These are phyloP conservation scores for Heliconius charithonia DNA, from an alignment of 2,888 invertebrate genomes.

Conservation along the genomic window DNA sequence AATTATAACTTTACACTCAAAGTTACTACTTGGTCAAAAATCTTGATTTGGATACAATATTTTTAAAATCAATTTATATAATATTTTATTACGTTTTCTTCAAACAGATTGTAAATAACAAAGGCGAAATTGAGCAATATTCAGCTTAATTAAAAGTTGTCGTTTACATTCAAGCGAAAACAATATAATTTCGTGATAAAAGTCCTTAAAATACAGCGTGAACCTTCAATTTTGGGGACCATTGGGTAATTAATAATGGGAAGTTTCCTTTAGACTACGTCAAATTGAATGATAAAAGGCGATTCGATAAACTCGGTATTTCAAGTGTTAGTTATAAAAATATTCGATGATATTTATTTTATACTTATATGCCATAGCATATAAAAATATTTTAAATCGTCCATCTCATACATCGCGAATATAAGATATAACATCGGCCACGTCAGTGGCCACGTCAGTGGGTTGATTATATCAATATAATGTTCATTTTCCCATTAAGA, in stretches of 20 bases:
- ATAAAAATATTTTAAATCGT: neutral
- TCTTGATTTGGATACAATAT: neutral
- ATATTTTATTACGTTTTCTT: neutral
- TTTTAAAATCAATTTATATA: neutral
- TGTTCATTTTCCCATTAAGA: neutral
- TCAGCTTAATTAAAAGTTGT: slow-evolving; percentile 8
- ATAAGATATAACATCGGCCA: neutral
- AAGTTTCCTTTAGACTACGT: slow-evolving; percentile 22
- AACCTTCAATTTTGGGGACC: slow-evolving; percentile 24
- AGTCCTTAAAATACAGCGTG: slow-evolving; percentile 15
- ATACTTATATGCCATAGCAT: neutral
- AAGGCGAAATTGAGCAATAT: neutral
- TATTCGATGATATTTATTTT: neutral
- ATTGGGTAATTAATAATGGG: slow-evolving; percentile 30
- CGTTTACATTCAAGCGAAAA: slow-evolving; percentile 10
- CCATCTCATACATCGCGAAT: neutral
- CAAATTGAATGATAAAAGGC: slow-evolving; percentile 29
- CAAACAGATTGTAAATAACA: neutral
- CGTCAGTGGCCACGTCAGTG: neutral
- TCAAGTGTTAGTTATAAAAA: too few species aligned
- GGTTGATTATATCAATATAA: neutral
- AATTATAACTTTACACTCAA: neutral
- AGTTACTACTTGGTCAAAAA: neutral
- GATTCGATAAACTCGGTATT: slow-evolving; percentile 19
- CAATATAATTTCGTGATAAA: slow-evolving; percentile 13